Conservation (phyloP, 2,797 vertebrate species). For the Sylvia borin region DNA sequence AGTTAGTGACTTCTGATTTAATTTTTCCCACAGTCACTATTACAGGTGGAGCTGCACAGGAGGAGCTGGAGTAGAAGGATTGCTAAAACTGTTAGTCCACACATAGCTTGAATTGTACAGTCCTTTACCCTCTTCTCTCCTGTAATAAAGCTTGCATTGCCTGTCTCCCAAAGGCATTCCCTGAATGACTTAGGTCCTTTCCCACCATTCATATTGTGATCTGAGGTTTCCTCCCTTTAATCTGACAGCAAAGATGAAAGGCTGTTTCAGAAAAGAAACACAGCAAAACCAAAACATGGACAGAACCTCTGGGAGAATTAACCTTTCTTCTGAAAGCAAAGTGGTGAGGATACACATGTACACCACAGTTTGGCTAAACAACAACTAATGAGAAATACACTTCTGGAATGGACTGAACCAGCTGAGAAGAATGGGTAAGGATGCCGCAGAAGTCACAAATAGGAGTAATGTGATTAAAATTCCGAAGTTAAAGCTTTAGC, state of each 20-base stretch:
- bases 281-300: background rate
- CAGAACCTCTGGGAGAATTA: background rate
- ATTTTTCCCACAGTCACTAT: background rate
- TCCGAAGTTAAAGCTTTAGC: background rate
- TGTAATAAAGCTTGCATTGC: background rate
- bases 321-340: background rate
- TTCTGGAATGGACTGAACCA: background rate
- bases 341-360: background rate
- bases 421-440: background rate
- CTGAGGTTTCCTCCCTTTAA: conserved; percentile 9
- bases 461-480: background rate
- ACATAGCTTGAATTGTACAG: background rate
- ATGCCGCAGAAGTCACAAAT: background rate
- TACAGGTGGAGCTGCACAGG: background rate
- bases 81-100: background rate
- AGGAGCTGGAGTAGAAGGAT: background rate
- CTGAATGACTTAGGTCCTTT: background rate
- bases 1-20: background rate
- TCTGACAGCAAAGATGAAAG: conserved; percentile 16
- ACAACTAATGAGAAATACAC: background rate
- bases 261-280: background rate
- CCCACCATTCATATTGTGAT: background rate
- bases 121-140: background rate
- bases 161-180: background rate
- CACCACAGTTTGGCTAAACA: background rate